Evolutionary conservation across 2,797 vertebrate genomes (phyloP).

Genomic region (Urocyon cinereoargenteus): DNA sequence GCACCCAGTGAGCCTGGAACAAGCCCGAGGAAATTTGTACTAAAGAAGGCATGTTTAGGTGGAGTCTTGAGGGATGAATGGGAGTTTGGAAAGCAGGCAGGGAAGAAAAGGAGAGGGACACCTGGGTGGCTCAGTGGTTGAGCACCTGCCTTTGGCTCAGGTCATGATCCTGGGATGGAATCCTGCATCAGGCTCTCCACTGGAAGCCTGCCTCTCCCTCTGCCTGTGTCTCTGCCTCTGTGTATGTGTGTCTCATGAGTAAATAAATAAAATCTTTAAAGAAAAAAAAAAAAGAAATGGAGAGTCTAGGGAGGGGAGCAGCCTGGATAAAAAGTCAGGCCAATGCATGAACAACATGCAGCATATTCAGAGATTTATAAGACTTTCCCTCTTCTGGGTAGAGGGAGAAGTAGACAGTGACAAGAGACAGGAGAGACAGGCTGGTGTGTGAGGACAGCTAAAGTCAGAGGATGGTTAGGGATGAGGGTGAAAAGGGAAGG

Average conservation of each 20-base stretch:
- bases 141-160: too few relatives aligned
- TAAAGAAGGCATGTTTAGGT: neutral
- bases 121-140: too few relatives aligned
- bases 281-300: neutral
- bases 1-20: neutral
- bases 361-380: neutral
- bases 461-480: fast-evolving
- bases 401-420: neutral
- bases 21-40: neutral
- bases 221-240: too few relatives aligned
- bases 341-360: neutral
- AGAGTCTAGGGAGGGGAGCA: neutral
- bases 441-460: neutral
- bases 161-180: too few relatives aligned
- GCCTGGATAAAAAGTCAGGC: neutral
- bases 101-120: neutral
- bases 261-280: too few relatives aligned
- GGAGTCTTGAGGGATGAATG: neutral
- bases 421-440: neutral
- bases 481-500: neutral
- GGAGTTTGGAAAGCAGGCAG: neutral
- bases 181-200: too few relatives aligned
- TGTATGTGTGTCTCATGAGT: too few relatives aligned
- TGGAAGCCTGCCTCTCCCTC: too few relatives aligned
- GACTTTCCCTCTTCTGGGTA: neutral